phyloP scores from a whole-genome alignment of 1,140 invertebrate genomes.

The Macrobrachium nipponense region DNA sequence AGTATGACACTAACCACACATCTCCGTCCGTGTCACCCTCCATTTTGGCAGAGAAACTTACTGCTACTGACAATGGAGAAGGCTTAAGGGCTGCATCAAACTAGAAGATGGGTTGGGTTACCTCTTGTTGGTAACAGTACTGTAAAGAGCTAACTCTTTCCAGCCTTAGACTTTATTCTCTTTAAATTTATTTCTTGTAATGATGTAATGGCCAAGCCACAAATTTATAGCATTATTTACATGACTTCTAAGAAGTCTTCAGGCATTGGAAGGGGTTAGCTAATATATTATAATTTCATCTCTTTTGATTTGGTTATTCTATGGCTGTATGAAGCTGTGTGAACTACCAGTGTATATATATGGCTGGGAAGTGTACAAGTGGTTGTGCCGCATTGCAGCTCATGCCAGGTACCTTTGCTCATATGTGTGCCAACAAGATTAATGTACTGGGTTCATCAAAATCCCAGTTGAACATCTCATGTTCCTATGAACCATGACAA shows the following conservation, averaged over 20 bases:
- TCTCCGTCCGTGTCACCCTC: constrained; percentile 62
- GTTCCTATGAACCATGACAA: constrained; percentile 62
- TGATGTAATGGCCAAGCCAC: constrained; percentile 32
- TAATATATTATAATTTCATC: constrained; percentile 13
- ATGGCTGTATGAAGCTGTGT: constrained; percentile 1
- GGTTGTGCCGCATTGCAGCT: constrained; percentile 54
- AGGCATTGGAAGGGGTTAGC: constrained; percentile 37
- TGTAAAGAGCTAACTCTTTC: too few species aligned
- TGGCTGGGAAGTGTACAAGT: constrained; percentile 41
- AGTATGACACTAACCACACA: constrained; percentile 54
- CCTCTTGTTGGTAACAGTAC: neutral
- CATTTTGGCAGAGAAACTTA: constrained; percentile 53
- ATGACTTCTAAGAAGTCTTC: constrained; percentile 12
- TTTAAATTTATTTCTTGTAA: constrained; percentile 20
- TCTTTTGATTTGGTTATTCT: constrained; percentile 7
- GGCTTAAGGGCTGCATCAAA: constrained; percentile 41
- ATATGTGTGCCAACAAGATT: constrained; percentile 55
- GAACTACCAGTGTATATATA: neutral
- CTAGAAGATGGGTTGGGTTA: constrained; percentile 22
- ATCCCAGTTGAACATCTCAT: constrained; percentile 53
- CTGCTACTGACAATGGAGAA: constrained; percentile 52
- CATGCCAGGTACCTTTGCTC: constrained; percentile 58
- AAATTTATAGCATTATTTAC: neutral
- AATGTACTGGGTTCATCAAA: constrained; percentile 29
- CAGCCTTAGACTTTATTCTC: too few species aligned